phyloP scores from a whole-genome alignment of 2,888 invertebrate species.

The Eilema caniola region DNA sequence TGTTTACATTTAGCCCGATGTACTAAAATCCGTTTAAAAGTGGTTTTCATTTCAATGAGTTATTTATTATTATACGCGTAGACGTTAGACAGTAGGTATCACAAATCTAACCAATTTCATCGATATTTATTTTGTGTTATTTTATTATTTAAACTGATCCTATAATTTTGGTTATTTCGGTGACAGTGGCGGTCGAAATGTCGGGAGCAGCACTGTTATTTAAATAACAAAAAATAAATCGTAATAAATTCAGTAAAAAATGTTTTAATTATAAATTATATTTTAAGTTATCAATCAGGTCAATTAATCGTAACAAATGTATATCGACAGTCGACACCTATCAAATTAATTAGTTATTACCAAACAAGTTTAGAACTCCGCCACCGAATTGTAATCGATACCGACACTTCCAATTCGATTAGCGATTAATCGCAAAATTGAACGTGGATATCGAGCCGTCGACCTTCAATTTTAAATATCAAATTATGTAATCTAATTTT shows the following conservation, averaged over 20 bases:
- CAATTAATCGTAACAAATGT: conserved; percentile 32
- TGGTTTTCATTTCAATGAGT: no score
- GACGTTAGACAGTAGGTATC: no score
- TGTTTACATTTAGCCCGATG: no score
- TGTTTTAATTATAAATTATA: background rate
- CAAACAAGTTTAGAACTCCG: conserved; percentile 40
- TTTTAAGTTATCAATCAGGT: conserved; percentile 9
- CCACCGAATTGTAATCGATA: conserved; percentile 47
- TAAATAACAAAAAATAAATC: no score
- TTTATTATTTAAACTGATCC: background rate
- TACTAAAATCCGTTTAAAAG: no score
- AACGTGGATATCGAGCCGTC: conserved; percentile 28
- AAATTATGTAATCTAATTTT: conserved; percentile 28
- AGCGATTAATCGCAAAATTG: conserved; percentile 37
- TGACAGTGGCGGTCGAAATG: no score
- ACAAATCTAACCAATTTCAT: no score
- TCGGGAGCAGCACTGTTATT: no score
- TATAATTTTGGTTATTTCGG: no score
- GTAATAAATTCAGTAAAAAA: no score
- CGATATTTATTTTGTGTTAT: background rate
- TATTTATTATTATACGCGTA: no score
- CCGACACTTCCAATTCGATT: conserved; percentile 50
- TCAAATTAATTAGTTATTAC: conserved; percentile 33
- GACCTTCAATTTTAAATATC: conserved; percentile 42
- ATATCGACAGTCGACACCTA: conserved; percentile 40